Base-by-base conservation (phyloP, 2,888 invertebrate species). In the Capitulum mitella region DNA sequence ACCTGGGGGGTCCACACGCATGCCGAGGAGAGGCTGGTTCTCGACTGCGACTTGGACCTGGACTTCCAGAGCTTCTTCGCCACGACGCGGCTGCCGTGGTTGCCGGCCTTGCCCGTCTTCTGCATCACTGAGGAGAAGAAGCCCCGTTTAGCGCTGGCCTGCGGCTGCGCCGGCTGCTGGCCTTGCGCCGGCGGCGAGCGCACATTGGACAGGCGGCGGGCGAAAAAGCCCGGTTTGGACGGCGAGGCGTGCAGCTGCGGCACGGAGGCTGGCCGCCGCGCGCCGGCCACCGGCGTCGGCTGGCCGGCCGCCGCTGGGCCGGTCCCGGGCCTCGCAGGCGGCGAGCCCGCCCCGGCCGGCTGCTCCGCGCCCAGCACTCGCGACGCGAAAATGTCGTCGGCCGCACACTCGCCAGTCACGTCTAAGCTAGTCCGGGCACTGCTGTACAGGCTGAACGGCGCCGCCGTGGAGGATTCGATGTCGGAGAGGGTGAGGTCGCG, bases 1-100 rank as follows among this genome's bases (percentile, higher is more conserved):
- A 95, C 95, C 92, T 93, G 92, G 83, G 94, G 94, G 80, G 92
- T 92, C 95, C 95, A 95, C 81, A 89, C 89, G 78, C 89, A 89
- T 6, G 89, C 83, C 51, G 84, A 87, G 79, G 89, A 88, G 83
- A 90, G 89, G 80, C 89, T 86, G 51, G 88, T 85, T 83, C 92
- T 89, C 82, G 91, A 91, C 83, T 92, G 92, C 84, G 92, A 92
- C 85, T 94, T 93, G 83, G 93, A 93, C 84, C 95, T 88, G 83
- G 92, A 91, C 84, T 92, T 90, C 91, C 93, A 94, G 84, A 95
- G 91, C 86, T 92, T 92, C 87, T 92, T 93, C 84, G 93, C 91
- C 83, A 94, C 92, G 85, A 92, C 90, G 85, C 89, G 86, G 83
- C 89, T 88, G 77, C 89, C 89, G 83, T 81, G 80, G 61, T 78